Percentiles rank a stretch among this genome's conserved stretches.
phyloP scores from a whole-genome alignment of 2,888 invertebrate species.

The Platycheirus rosarum region DNA sequence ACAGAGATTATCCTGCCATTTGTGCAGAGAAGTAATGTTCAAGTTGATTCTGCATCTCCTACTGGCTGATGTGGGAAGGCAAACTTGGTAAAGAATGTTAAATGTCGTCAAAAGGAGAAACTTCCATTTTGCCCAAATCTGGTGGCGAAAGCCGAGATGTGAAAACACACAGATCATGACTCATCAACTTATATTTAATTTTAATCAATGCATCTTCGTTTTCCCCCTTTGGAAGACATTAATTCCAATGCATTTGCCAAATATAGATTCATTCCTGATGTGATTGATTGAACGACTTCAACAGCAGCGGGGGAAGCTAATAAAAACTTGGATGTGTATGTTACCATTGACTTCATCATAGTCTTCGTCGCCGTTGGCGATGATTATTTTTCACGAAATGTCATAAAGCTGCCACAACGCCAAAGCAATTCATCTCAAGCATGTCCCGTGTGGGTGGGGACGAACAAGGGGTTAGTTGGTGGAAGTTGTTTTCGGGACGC shows the following conservation, averaged over 20 bases:
- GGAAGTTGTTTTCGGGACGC: conserved; percentile 66
- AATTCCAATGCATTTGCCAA: conserved; percentile 58
- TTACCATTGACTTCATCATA: conserved; percentile 20
- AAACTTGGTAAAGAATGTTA: too few species aligned
- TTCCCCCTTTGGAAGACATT: neutral
- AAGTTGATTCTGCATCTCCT: too few species aligned
- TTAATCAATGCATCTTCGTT: too few species aligned
- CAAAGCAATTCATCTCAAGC: conserved; percentile 70
- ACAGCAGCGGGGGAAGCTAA: conserved; percentile 54
- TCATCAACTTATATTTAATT: too few species aligned
- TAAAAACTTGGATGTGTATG: conserved; percentile 54
- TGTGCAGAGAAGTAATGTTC: too few species aligned
- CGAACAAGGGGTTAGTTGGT: conserved; percentile 52
- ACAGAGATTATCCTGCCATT: too few species aligned
- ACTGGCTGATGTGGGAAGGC: too few species aligned
- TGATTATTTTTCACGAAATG: conserved; percentile 73
- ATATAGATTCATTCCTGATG: conserved; percentile 64
- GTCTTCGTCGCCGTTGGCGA: conserved; percentile 53
- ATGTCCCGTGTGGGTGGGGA: conserved; percentile 65
- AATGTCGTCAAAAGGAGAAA: too few species aligned
- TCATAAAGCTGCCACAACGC: conserved; percentile 72
- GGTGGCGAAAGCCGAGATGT: too few species aligned
- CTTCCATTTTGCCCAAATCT: too few species aligned
- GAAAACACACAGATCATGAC: too few species aligned
- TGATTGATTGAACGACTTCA: conserved; percentile 69